Conservation (phyloP, 2,888 invertebrate species). For the Rutpela maculata region DNA sequence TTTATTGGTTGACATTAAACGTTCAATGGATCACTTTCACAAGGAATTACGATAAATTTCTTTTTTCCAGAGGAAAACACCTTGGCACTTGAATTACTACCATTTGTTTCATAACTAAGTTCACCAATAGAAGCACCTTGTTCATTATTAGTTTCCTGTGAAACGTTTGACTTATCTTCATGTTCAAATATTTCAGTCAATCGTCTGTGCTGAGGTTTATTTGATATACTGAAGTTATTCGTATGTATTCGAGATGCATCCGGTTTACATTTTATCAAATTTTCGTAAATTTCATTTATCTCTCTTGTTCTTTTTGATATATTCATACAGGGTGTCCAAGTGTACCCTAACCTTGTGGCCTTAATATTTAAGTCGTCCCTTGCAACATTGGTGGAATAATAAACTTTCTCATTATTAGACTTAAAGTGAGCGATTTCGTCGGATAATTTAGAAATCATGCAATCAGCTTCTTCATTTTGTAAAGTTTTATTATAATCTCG, state of each 20-base stretch:
- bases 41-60: slow-evolving; percentile 63
- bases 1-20: not conserved
- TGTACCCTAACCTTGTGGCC: slow-evolving; percentile 58
- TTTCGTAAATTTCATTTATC: slow-evolving; percentile 39
- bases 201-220: slow-evolving; percentile 19
- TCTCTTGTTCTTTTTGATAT: slow-evolving; percentile 27
- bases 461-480: slow-evolving; percentile 65
- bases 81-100: slow-evolving; percentile 34
- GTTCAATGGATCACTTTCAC: slow-evolving; percentile 50
- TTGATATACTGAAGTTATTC: not conserved
- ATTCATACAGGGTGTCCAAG: slow-evolving; percentile 65
- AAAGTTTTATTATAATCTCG: slow-evolving; percentile 76
- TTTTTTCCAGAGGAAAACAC: slow-evolving; percentile 46
- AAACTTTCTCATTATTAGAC: slow-evolving; percentile 52
- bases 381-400: slow-evolving; percentile 63
- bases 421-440: slow-evolving; percentile 68
- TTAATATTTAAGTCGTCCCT: slow-evolving; percentile 55
- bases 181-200: slow-evolving; percentile 57
- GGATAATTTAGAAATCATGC: slow-evolving; percentile 65
- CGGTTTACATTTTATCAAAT: slow-evolving; percentile 30
- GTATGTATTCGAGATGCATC: slow-evolving; percentile 15
- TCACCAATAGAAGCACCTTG: slow-evolving; percentile 42
- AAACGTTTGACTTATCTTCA: slow-evolving; percentile 44
- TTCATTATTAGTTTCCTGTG: slow-evolving; percentile 38
- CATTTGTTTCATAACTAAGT: slow-evolving; percentile 27